A percentile compares a stretch with the other conserved stretches of the same genome.
These are phyloP conservation scores for Setophaga kirtlandii DNA, from an alignment of 2,113 vertebrate genomes.

Conservation along the genomic window DNA sequence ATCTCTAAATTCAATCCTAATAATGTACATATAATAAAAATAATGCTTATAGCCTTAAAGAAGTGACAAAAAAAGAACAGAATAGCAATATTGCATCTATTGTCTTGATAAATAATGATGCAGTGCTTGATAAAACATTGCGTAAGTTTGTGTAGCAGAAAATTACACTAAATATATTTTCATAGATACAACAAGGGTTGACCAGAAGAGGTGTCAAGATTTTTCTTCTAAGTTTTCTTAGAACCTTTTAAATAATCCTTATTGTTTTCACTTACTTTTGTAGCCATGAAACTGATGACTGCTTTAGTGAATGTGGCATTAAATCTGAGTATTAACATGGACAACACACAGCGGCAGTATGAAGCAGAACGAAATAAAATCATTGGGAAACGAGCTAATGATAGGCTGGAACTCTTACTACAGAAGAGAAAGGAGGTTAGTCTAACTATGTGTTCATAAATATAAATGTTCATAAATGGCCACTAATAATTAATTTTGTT, in stretches of 20 bases:
- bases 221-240: not conserved
- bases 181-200: not conserved
- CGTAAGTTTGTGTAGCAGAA: not conserved
- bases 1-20: not conserved
- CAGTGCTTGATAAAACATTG: not conserved
- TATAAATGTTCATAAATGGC: not conserved
- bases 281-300: constrained; percentile 99
- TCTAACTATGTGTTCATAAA: not conserved
- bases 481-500: not conserved
- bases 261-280: not conserved
- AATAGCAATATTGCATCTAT: not conserved
- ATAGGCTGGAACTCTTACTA: constrained; percentile 92
- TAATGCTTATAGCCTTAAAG: not conserved
- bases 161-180: not conserved
- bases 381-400: constrained; percentile 95
- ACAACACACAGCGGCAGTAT: constrained; percentile 98
- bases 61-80: not conserved
- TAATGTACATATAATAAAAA: not conserved
- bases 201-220: not conserved
- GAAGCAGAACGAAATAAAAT: constrained; percentile 98
- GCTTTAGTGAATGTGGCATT: constrained; percentile 98
- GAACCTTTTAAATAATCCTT: not conserved
- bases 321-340: constrained; percentile 99
- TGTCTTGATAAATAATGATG: not conserved
- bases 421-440: constrained; percentile 98